Conservation (phyloP, 2,888 invertebrate genomes). For the Erpobdella octoculata region DNA sequence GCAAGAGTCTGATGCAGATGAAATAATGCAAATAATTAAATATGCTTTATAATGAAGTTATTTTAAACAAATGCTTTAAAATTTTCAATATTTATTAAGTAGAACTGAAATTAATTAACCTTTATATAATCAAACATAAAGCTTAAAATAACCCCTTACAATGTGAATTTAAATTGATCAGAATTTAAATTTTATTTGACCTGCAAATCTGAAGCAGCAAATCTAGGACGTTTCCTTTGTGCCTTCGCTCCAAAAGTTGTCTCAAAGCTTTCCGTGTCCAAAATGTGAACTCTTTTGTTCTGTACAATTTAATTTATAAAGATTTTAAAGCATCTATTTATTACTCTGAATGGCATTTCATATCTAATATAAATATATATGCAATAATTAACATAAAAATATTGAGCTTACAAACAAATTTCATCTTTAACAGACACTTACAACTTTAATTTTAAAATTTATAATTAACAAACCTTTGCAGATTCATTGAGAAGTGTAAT, state of each 20-base stretch:
- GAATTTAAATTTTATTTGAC: constrained; percentile 51
- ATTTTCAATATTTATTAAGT: not conserved
- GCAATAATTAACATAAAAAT: too few relatives aligned
- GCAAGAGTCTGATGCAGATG: constrained; percentile 23
- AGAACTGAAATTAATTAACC: not conserved
- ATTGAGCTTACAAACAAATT: not conserved
- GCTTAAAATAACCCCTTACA: too few relatives aligned
- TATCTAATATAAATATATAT: not conserved
- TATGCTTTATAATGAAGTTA: not conserved
- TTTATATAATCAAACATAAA: too few relatives aligned
- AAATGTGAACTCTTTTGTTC: constrained; percentile 79
- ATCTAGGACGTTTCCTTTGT: constrained; percentile 77
- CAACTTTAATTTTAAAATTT: not conserved
- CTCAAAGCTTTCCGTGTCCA: constrained; percentile 89
- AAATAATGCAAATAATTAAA: not conserved
- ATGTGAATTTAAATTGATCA: too few relatives aligned
- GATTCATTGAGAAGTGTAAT: constrained; percentile 86
- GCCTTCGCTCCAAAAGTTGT: constrained; percentile 91
- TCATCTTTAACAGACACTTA: not conserved
- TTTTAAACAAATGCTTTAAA: not conserved
- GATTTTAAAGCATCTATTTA: not conserved
- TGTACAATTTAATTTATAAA: constrained; percentile 47
- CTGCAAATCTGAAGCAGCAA: constrained; percentile 63
- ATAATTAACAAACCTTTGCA: constrained; percentile 50
- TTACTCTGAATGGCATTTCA: not conserved